A percentile compares a stretch with the other conserved stretches of the same genome.
Evolutionary conservation across 2,888 invertebrate genomes (phyloP).

Genomic region (Drosophila siamana): DNA sequence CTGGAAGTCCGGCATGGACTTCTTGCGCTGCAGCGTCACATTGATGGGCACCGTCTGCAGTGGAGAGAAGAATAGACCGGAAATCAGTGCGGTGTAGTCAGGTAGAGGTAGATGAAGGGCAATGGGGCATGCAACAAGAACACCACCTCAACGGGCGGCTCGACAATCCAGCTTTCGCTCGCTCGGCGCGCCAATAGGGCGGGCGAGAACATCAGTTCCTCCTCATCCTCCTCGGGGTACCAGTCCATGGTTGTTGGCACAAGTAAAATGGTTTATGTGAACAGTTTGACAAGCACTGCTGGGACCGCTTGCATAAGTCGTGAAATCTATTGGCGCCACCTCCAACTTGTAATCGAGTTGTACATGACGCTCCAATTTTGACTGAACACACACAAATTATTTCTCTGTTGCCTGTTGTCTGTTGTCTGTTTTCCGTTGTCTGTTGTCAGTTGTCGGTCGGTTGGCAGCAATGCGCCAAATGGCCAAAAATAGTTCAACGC

Average conservation of each 20-base stretch:
- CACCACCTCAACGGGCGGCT: conserved; percentile 93
- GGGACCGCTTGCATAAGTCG: conserved; percentile 60
- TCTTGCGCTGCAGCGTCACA: conserved; percentile 94
- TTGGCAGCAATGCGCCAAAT: conserved; percentile 46
- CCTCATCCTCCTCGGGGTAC: conserved; percentile 93
- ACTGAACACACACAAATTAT: conserved; percentile 39
- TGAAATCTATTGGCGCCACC: conserved; percentile 46
- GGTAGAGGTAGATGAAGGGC: too few species aligned
- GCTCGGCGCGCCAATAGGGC: conserved; percentile 94
- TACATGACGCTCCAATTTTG: conserved; percentile 61
- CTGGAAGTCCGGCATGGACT: conserved; percentile 98
- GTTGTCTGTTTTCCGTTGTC: conserved; percentile 17
- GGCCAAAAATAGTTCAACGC: conserved; percentile 75
- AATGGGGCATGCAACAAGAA: conserved; percentile 14
- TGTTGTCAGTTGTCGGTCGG: conserved; percentile 31
- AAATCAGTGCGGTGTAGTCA: too few species aligned
- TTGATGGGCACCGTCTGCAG: conserved; percentile 91
- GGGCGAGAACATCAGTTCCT: conserved; percentile 94
- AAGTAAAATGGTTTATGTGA: neutral
- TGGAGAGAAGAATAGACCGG: conserved; percentile 16
- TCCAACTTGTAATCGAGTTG: conserved; percentile 74
- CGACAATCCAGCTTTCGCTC: conserved; percentile 95
- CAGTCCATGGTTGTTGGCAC: conserved; percentile 87
- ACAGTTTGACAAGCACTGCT: conserved; percentile 17
- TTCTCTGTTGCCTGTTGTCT: conserved; percentile 20